A percentile compares a stretch with the other conserved stretches of the same genome.
Evolutionary conservation across 2,888 invertebrate species (phyloP).

Genomic region (Leptothorax acervorum): DNA sequence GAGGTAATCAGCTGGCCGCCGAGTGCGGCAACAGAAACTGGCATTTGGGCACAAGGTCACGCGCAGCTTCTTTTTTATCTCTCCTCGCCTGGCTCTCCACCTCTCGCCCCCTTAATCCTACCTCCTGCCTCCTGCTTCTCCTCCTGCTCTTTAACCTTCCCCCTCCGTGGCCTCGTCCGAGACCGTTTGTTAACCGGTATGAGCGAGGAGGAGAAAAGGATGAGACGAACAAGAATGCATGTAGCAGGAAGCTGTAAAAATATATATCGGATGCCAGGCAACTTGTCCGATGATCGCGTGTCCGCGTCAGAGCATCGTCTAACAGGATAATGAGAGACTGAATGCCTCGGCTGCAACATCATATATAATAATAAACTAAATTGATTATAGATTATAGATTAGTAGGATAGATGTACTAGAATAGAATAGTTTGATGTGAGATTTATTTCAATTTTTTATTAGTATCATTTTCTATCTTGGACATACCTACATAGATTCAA

Average conservation of each 20-base stretch:
- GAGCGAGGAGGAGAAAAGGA: constrained; percentile 46
- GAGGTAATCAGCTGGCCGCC: constrained; percentile 60
- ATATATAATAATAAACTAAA: not conserved
- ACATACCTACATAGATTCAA: not conserved
- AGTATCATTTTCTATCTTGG: not conserved
- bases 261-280: constrained; percentile 47
- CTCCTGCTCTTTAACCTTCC: constrained; percentile 56
- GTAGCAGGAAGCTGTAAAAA: constrained; percentile 71
- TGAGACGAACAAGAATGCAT: constrained; percentile 59
- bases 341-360: constrained; percentile 4
- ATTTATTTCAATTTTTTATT: not conserved
- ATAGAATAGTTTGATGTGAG: not conserved
- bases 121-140: constrained; percentile 6
- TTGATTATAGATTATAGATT: constrained; percentile 26
- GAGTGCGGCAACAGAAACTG: constrained; percentile 73
- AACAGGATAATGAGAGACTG: constrained; percentile 17
- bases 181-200: constrained; percentile 68
- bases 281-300: constrained; percentile 47
- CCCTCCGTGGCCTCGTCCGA: constrained; percentile 61
- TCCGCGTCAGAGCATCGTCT: constrained; percentile 58
- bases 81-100: not conserved
- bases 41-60: constrained; percentile 79
- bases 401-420: not conserved
- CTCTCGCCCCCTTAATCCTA: not conserved
- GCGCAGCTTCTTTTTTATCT: constrained; percentile 59